Evolutionary conservation across 2,113 vertebrate species (phyloP).

Genomic region (Ceuthmochares aereus): DNA sequence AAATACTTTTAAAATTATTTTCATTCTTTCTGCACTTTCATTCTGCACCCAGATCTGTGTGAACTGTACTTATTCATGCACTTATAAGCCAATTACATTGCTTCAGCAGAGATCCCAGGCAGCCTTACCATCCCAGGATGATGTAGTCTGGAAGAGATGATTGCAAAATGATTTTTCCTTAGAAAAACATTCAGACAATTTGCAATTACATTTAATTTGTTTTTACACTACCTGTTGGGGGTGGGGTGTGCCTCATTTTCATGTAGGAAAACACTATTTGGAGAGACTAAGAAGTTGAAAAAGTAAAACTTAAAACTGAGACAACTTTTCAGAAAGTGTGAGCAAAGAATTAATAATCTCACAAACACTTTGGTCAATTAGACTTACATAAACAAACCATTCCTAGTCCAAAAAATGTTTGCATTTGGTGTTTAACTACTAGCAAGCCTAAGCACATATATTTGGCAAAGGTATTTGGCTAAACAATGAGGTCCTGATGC

Average conservation of each 20-base stretch:
- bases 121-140: background rate
- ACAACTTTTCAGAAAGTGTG: background rate
- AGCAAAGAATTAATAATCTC: background rate
- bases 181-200: background rate
- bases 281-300: background rate
- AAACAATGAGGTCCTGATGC: background rate
- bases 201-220: background rate
- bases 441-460: background rate
- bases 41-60: background rate
- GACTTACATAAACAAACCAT: background rate
- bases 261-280: background rate
- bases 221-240: background rate
- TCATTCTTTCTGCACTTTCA: background rate
- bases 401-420: background rate
- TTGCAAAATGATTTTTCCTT: background rate
- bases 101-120: background rate
- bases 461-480: background rate
- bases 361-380: background rate
- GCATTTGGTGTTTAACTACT: background rate
- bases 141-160: background rate
- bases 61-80: background rate
- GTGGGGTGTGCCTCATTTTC: fast-evolving
- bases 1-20: background rate
- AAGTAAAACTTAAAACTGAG: background rate
- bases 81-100: background rate